phyloP scores from a whole-genome alignment of 2,797 vertebrate genomes.

The Todus mexicanus region DNA sequence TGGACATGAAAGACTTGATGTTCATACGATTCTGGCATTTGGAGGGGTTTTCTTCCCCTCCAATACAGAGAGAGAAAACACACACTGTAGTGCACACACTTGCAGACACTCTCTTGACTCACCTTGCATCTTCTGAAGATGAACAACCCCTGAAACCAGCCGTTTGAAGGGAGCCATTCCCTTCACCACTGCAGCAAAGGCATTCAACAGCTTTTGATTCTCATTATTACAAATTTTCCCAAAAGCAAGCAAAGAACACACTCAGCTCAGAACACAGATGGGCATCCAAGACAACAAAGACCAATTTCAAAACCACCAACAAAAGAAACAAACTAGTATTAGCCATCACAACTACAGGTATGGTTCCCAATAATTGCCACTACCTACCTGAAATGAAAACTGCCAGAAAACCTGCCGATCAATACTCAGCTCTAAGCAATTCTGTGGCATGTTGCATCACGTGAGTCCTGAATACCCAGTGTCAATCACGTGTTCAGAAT shows the following conservation, averaged over 20 bases:
- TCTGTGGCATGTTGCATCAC: fast-evolving
- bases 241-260: background rate
- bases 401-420: background rate
- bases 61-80: background rate
- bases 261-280: background rate
- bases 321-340: background rate
- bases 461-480: fast-evolving
- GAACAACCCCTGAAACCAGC: background rate
- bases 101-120: background rate
- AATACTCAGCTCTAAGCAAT: background rate
- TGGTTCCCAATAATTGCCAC: background rate
- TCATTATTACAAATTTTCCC: background rate
- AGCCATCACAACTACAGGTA: background rate
- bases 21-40: fast-evolving
- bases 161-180: background rate
- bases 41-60: background rate
- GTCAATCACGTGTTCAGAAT: background rate
- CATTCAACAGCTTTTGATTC: background rate
- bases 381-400: background rate
- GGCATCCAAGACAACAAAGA: background rate
- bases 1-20: background rate
- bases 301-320: background rate
- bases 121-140: background rate
- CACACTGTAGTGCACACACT: fast-evolving
- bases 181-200: background rate